A percentile compares a stretch with the other conserved stretches of the same genome.
Conservation (phyloP, 2,797 vertebrate genomes). For the Macropodus opercularis region DNA sequence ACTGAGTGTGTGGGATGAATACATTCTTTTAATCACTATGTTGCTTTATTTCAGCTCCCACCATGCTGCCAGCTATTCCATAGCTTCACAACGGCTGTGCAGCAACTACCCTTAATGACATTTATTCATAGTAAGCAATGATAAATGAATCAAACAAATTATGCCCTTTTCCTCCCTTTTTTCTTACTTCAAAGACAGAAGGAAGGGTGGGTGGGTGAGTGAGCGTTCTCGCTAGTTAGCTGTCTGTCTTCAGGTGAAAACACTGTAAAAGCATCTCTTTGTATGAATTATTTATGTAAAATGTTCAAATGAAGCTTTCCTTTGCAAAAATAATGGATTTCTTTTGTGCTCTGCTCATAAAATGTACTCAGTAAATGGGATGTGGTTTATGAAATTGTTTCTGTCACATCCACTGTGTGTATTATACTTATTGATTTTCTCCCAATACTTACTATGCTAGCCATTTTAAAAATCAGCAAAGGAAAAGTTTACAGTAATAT, state of each 20-base stretch:
- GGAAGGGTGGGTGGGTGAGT: conserved; percentile 26
- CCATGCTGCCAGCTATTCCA: conserved; percentile 57
- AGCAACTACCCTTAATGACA: conserved; percentile 60
- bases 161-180: conserved; percentile 35
- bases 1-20: conserved; percentile 55
- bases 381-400: conserved; percentile 75
- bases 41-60: conserved; percentile 55
- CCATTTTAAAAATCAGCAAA: conserved; percentile 47
- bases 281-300: conserved; percentile 79
- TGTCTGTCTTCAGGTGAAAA: conserved; percentile 75
- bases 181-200: conserved; percentile 57
- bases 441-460: conserved; percentile 30
- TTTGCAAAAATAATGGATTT: conserved; percentile 74
- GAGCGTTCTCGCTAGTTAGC: conserved; percentile 49
- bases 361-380: conserved; percentile 67
- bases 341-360: conserved; percentile 62
- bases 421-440: conserved; percentile 71
- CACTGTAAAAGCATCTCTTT: conserved; percentile 64
- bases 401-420: conserved; percentile 71
- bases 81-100: conserved; percentile 46
- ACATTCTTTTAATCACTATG: conserved; percentile 55
- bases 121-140: conserved; percentile 67
- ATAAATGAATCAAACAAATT: conserved; percentile 72
- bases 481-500: conserved; percentile 30
- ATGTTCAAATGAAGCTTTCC: conserved; percentile 71